Evolutionary conservation across 2,888 invertebrate genomes (phyloP).

Genomic region (Chamaedrilus cognettii): DNA sequence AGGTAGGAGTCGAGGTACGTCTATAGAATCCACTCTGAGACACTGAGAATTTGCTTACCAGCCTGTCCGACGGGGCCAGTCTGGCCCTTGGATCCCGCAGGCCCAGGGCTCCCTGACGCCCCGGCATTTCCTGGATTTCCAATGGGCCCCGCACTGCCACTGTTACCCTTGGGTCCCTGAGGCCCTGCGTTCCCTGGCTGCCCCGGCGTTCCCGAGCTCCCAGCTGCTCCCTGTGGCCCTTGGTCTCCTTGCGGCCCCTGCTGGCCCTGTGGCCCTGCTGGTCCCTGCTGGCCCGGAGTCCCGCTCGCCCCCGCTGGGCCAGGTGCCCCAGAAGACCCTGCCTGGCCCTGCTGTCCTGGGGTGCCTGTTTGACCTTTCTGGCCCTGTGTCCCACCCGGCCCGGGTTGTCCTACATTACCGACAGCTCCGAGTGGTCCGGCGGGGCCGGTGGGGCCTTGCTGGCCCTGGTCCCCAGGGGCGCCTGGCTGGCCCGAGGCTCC

Average conservation of each 20-base stretch:
- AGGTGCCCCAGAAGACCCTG: conserved; percentile 21
- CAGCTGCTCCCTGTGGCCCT: conserved; percentile 20
- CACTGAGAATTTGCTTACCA: too few species aligned
- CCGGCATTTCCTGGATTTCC: conserved; percentile 17
- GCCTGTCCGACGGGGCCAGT: conserved; percentile 20
- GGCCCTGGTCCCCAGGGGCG: too few species aligned
- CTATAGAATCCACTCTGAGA: too few species aligned
- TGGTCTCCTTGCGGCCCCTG: conserved; percentile 21
- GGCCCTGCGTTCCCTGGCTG: conserved; percentile 9
- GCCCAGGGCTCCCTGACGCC: conserved; percentile 7
- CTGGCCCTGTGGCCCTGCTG: conserved; percentile 11
- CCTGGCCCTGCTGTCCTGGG: conserved; percentile 25
- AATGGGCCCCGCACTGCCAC: conserved; percentile 20
- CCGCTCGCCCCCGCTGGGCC: conserved; percentile 21
- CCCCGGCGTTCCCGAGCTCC: conserved; percentile 63
- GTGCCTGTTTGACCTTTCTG: conserved; percentile 19
- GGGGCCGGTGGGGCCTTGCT: too few species aligned
- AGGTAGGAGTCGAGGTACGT: too few species aligned
- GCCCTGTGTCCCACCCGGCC: conserved; percentile 12
- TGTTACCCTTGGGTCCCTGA: conserved; percentile 20
- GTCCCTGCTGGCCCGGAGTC: conserved; percentile 8
- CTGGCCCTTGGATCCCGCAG: conserved; percentile 21
- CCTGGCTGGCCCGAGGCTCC: conserved; percentile 29
- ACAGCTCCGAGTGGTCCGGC: conserved; percentile 4
- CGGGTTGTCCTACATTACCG: neutral